Percentiles rank a stretch among this genome's conserved stretches.
phyloP scores from a whole-genome alignment of 2,113 vertebrate genomes.

The Leptocoma aspasia region DNA sequence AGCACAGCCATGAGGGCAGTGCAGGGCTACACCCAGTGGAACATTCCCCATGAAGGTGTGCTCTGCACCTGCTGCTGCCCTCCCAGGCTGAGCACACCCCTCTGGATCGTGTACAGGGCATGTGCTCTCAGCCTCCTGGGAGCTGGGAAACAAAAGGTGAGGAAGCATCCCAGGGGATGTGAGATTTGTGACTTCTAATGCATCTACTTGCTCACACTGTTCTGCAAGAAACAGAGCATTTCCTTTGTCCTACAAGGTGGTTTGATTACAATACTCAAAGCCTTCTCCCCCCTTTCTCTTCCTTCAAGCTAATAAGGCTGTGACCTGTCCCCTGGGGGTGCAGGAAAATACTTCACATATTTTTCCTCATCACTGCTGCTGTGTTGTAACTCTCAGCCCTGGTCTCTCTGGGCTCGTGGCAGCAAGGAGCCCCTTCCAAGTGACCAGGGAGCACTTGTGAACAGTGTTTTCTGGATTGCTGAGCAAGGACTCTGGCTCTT shows the following conservation, averaged over 20 bases:
- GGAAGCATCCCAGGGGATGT: background rate
- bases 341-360: slow-evolving; percentile 35
- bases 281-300: background rate
- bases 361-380: background rate
- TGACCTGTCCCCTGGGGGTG: background rate
- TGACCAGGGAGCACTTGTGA: background rate
- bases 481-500: background rate
- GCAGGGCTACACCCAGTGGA: background rate
- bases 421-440: background rate
- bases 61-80: background rate
- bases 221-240: background rate
- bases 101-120: fast-evolving
- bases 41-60: background rate
- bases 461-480: background rate
- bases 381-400: background rate
- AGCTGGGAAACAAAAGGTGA: background rate
- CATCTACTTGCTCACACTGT: background rate
- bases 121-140: background rate
- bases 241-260: background rate
- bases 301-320: background rate
- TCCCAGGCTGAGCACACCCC: background rate
- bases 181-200: background rate
- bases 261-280: background rate
- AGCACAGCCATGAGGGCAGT: background rate
- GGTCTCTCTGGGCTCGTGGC: background rate